Evolutionary conservation across 2,797 vertebrate species (phyloP).

Genomic region (Labeo calbasu): DNA sequence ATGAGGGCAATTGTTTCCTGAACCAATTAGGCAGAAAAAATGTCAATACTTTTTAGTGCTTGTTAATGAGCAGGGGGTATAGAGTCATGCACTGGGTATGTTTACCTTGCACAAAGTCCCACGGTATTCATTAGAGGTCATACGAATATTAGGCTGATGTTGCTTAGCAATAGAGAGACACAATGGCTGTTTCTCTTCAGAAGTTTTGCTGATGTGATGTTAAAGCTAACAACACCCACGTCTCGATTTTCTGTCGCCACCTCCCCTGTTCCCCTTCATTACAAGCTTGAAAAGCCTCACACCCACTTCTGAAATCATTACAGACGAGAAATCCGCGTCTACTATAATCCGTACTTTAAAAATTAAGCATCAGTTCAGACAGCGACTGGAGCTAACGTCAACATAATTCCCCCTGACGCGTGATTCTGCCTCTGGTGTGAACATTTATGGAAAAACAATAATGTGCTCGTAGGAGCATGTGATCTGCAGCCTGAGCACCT

Average conservation of each 20-base stretch:
- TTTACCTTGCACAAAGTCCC: slow-evolving; percentile 42
- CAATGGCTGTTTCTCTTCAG: slow-evolving; percentile 8
- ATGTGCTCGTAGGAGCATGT: slow-evolving; percentile 49
- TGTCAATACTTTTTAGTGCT: slow-evolving; percentile 36
- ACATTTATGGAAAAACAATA: slow-evolving; percentile 46
- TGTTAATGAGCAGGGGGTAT: slow-evolving; percentile 34
- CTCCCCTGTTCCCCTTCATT: slow-evolving; percentile 14
- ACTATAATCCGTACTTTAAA: slow-evolving; percentile 9
- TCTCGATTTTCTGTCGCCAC: not conserved
- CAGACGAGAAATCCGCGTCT: not conserved
- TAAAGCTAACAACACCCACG: slow-evolving; percentile 18
- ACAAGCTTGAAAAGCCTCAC: not conserved
- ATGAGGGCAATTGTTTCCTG: slow-evolving; percentile 29
- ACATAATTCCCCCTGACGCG: slow-evolving; percentile 28
- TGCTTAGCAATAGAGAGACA: slow-evolving; percentile 34
- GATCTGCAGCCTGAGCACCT: slow-evolving; percentile 68
- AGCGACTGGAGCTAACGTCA: slow-evolving; percentile 7
- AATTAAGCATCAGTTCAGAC: slow-evolving; percentile 21
- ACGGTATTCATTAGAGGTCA: slow-evolving; percentile 45
- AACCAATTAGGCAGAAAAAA: slow-evolving; percentile 41
- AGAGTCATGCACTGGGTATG: slow-evolving; percentile 25
- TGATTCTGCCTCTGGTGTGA: slow-evolving; percentile 42
- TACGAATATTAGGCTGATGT: slow-evolving; percentile 47
- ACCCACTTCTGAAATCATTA: slow-evolving; percentile 30
- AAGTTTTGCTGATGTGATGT: slow-evolving; percentile 46